Base-by-base conservation (phyloP, 1,140 invertebrate genomes). In the Cheumatopsyche charites region DNA sequence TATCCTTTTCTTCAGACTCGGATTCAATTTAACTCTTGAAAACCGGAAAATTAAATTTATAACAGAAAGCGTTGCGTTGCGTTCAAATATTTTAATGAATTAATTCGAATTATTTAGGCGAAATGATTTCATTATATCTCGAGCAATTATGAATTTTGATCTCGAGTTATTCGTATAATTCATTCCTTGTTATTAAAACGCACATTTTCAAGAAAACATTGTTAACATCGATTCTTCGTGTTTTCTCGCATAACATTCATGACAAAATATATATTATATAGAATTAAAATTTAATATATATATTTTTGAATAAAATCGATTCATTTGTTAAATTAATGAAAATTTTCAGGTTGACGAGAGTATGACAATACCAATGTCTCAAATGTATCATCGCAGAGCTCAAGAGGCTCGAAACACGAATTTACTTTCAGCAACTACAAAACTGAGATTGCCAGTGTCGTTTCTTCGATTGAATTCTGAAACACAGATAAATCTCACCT, bases 401-500 rank as follows among this genome's bases (percentile, higher is more conserved):
- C 23, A 19, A 13, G 41, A 79, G 77, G 25, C 78, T 78, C 58
- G 79, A 15, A 45, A 82, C 67, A 80, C 81, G 15, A 71, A 78
- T 0, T 77, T 78, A 0, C 72, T 78, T 0, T 77, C 76, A 0
- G 77, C 78, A 1, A 82, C 82, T 0, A 82, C 83, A 26, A 82
- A 87, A 41, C 79, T 90, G 36, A 85, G 86, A 73, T 87, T 90
- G 74, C 86, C 91, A 66, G 84, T 91, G 70, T 86, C 87, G 0
- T 87, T 85, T 36, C 81, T 90, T 67, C 87, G 90, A 77, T 82
- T 87, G 25, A 85, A 83, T 63, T 85, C 86, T n/a, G 89, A 90
- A 77, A 88, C 90, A 45, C 83, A 85, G 58, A 83, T 92, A 55
- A 86, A 88, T 71, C 86, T 92, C 67, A 90, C 88, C 66, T 92